Evolutionary conservation across 2,888 invertebrate species (phyloP), one percentile per base, ranked within the genome.

Genomic region (Parnassius glacialis): DNA sequence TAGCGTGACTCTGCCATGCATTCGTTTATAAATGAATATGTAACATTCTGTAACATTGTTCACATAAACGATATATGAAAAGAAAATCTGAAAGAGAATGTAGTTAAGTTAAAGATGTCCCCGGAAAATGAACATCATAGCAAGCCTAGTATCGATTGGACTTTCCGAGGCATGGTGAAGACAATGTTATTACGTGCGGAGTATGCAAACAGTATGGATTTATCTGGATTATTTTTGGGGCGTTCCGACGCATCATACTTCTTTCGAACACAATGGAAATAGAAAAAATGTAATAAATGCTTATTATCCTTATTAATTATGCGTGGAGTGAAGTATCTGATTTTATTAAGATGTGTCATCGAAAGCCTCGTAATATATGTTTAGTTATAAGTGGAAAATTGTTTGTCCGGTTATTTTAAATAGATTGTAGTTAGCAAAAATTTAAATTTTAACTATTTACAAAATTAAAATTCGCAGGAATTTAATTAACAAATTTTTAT

Each of bases 111-210:
- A 9, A 25, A 25, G 2, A 9, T 45, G 3, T 61, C 44, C 13
- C 41, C 41, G 3, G 3, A 48, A 52, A 44, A 13, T 11, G 1
- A 10, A n/a, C 12, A 41, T 3, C 41, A 58, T 58, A 54, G 62
- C 55, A 7, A 55, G 20, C 25, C 45, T 47, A 62, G 16, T 54
- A 62, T 53, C 10, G 47, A 12, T 47, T 56, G 63, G 63, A 52
- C 47, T 63, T 63, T 59, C 63, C 63, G 59, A 59, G 56, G 45
- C 55, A 52, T 51, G 57, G 47, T 56, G 11, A 56, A 59, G 51
- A 63, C 62, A 59, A 52, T 63, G 63, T 34, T 59, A 47, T 48
- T 63, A 63, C 63, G 63, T 63, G 63, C 63, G 13, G 9, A 52
- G 63, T 63, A 25, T 63, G 55, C 52, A 47, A 63, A 63, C 13